Percentiles rank a stretch among this genome's conserved stretches.
Evolutionary conservation across 2,888 invertebrate genomes (phyloP).

Genomic region (Plagiodera versicolora): DNA sequence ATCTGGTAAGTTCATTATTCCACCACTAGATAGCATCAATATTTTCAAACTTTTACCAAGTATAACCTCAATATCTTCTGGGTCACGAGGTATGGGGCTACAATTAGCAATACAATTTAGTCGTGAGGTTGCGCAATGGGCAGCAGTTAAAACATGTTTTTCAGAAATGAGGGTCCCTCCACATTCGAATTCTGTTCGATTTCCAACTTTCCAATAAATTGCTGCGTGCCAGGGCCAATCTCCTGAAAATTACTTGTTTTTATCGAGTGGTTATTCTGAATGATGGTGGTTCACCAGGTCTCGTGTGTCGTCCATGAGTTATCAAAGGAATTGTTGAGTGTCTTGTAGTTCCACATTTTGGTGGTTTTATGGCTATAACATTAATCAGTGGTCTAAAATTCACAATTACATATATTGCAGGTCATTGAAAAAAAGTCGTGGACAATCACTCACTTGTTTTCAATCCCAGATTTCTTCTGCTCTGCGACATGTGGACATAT

Average conservation of each 20-base stretch:
- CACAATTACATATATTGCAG: background rate
- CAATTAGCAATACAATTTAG: conserved; percentile 24
- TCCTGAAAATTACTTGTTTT: conserved; percentile 44
- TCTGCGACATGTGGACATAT: conserved; percentile 55
- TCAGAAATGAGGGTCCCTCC: conserved; percentile 64
- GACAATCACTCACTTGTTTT: background rate
- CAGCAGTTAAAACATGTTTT: conserved; percentile 63
- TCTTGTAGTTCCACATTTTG: conserved; percentile 54
- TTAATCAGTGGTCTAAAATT: conserved; percentile 13
- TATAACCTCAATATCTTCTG: conserved; percentile 45
- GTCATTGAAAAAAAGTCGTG: background rate
- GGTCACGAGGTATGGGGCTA: conserved; percentile 36
- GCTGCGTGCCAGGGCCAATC: conserved; percentile 72
- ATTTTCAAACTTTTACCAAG: too few relatives aligned
- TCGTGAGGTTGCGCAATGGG: conserved; percentile 61
- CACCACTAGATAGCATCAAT: too few relatives aligned
- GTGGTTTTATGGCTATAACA: conserved; percentile 16
- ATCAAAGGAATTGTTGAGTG: conserved; percentile 60
- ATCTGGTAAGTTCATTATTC: too few relatives aligned
- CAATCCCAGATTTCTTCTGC: conserved; percentile 4
- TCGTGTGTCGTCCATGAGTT: conserved; percentile 60
- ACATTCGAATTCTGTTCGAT: conserved; percentile 60
- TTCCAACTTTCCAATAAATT: conserved; percentile 55
- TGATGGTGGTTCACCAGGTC: conserved; percentile 57
- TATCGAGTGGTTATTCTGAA: background rate